A percentile compares a stretch with the other conserved stretches of the same genome.
These are phyloP conservation scores for Capreolus pygargus DNA, from an alignment of 2,113 vertebrate species.

Conservation along the genomic window DNA sequence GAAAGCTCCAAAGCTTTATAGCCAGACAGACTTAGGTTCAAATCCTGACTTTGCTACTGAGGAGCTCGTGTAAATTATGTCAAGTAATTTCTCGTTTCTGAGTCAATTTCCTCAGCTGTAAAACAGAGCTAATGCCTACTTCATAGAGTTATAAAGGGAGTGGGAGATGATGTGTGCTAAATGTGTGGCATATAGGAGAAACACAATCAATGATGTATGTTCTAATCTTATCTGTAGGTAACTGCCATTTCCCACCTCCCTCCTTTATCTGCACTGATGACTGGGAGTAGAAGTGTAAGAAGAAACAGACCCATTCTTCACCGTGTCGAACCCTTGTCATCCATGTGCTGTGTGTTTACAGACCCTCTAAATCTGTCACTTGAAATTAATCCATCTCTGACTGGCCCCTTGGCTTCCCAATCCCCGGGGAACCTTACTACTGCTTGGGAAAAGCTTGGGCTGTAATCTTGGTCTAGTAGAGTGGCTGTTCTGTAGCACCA, in stretches of 20 bases:
- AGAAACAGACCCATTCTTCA: not conserved
- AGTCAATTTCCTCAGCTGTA: not conserved
- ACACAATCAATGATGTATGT: not conserved
- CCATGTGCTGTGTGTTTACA: not conserved
- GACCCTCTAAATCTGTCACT: not conserved
- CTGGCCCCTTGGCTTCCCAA: not conserved
- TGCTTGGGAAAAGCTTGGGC: not conserved
- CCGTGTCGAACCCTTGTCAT: not conserved
- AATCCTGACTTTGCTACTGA: not conserved
- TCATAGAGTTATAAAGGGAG: not conserved
- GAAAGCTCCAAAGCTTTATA: not conserved
- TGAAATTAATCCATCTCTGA: not conserved
- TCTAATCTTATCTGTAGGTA: not conserved
- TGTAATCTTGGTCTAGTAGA: not conserved
- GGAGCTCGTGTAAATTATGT: not conserved
- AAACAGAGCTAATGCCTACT: slow-evolving; percentile 18
- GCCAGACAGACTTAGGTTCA: not conserved
- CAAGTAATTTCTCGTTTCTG: not conserved
- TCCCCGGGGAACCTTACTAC: not conserved
- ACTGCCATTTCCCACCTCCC: not conserved
- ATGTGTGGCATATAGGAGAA: not conserved
- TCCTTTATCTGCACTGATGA: not conserved
- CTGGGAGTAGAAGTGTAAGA: not conserved
- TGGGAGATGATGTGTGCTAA: not conserved
- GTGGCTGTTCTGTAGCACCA: not conserved